Conservation (phyloP, 2,888 invertebrate genomes). For the Polietes domitor region DNA sequence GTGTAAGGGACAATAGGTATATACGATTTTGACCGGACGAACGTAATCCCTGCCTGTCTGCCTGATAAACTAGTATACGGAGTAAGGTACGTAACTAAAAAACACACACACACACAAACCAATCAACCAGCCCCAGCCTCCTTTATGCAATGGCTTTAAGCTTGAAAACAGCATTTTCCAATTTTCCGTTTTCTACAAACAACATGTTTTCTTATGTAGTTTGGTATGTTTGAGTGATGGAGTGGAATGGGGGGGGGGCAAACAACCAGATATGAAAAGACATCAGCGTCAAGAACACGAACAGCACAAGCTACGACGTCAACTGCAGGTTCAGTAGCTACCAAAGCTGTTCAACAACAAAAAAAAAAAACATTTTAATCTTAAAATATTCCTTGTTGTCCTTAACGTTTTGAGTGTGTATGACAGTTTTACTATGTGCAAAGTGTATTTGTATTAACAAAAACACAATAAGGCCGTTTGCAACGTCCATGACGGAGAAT, state of each 20-base stretch:
- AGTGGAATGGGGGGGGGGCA: not conserved
- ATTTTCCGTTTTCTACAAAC: constrained; percentile 4
- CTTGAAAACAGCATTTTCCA: constrained; percentile 17
- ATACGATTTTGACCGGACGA: no score
- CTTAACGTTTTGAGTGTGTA: not conserved
- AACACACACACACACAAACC: not conserved
- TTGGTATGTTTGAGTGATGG: not conserved
- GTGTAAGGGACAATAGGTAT: no score
- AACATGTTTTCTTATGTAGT: not conserved
- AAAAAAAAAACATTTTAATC: constrained; percentile 15
- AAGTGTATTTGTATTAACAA: constrained; percentile 21
- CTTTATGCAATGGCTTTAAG: not conserved
- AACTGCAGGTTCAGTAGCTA: not conserved
- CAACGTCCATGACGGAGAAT: not conserved
- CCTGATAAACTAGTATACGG: not conserved
- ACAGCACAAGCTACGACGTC: not conserved
- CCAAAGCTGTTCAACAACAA: not conserved
- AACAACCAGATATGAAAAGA: not conserved
- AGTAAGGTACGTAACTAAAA: not conserved
- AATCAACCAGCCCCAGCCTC: not conserved
- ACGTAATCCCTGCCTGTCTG: no score
- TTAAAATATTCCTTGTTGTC: constrained; percentile 16
- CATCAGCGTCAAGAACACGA: not conserved
- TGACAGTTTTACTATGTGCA: constrained; percentile 17
- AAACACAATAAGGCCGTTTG: constrained; percentile 1